phyloP scores from a whole-genome alignment of 2,113 vertebrate species.

The Argyrosomus japonicus region DNA sequence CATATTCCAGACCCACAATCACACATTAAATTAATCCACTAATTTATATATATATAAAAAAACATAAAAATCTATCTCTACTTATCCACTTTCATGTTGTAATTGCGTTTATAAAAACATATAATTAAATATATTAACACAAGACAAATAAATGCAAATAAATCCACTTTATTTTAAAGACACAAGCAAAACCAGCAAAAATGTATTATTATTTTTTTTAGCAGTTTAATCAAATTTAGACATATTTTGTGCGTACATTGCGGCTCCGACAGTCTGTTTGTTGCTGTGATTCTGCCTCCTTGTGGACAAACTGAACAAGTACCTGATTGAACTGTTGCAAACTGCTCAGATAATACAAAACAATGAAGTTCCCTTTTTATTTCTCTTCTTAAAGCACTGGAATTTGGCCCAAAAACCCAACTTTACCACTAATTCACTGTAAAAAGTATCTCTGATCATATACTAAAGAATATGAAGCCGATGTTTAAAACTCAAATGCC shows the following conservation, averaged over 20 bases:
- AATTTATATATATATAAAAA: no score
- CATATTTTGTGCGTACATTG: background rate
- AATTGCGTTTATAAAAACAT: background rate
- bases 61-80: background rate
- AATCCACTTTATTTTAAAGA: constrained; percentile 8
- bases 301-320: constrained; percentile 51
- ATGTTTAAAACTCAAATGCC: background rate
- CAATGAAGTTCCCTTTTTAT: no score
- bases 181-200: background rate
- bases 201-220: background rate
- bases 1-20: background rate
- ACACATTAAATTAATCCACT: no score
- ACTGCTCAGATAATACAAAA: background rate
- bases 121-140: background rate
- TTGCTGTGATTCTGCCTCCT: constrained; percentile 54
- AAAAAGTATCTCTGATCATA: background rate
- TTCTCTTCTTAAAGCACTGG: background rate
- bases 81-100: background rate
- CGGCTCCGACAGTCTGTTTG: background rate
- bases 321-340: background rate
- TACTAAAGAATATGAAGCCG: background rate
- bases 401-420: background rate
- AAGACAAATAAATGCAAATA: background rate
- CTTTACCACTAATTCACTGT: background rate
- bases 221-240: background rate